A percentile compares a stretch with the other conserved stretches of the same genome.
phyloP scores from a whole-genome alignment of 2,113 vertebrate genomes.

The Odocoileus virginianus region DNA sequence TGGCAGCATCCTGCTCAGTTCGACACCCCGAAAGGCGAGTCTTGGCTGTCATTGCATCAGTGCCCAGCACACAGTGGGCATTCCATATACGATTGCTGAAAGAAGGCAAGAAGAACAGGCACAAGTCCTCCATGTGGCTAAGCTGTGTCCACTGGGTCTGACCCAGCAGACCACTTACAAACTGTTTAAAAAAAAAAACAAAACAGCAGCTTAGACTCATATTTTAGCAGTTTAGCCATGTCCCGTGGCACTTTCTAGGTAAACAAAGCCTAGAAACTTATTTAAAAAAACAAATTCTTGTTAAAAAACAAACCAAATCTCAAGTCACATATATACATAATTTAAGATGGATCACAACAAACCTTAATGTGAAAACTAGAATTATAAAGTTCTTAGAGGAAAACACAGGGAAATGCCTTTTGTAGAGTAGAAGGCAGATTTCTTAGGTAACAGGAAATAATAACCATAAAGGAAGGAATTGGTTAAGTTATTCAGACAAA shows the following conservation, averaged over 20 bases:
- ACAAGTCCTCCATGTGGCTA: neutral
- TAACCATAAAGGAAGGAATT: neutral
- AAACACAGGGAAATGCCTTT: neutral
- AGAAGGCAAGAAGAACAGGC: neutral
- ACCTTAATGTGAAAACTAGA: neutral
- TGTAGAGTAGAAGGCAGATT: neutral
- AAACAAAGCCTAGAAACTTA: neutral
- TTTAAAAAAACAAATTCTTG: neutral
- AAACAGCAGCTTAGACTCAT: neutral
- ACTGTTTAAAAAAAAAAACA: neutral
- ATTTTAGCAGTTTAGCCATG: neutral
- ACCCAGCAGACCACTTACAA: neutral
- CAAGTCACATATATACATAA: neutral
- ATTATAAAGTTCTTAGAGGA: neutral
- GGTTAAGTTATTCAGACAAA: neutral
- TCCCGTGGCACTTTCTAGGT: neutral
- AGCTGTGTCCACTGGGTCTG: neutral
- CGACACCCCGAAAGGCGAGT: accelerated
- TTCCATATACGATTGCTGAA: neutral
- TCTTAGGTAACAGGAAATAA: neutral
- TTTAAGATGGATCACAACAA: neutral
- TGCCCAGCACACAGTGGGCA: neutral
- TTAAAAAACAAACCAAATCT: neutral
- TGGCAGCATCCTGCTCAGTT: neutral
- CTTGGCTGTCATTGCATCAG: neutral